Base-by-base conservation (phyloP, 2,888 invertebrate genomes). In the Meandrusa payeni region DNA sequence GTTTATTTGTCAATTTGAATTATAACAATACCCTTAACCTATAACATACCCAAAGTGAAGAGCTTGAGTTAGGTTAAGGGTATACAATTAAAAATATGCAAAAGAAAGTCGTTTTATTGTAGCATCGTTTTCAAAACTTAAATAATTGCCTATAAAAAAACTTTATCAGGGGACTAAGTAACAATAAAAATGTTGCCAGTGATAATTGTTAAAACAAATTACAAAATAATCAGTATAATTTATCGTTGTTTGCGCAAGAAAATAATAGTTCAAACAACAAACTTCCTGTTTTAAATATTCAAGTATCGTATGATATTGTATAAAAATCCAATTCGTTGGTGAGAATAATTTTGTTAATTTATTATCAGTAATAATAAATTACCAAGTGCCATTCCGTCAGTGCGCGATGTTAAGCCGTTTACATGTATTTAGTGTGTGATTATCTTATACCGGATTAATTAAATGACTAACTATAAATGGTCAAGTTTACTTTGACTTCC, bases 321-420 rank as follows among this genome's bases (percentile, higher is more conserved):
- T 39, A 44, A 44, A 44, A 39, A 22, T 39, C 11, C 44, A 44
- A 44, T 44, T 39, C 5, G 1, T 22, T 39, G 44, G 44, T 44
- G 44, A 39, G 39, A 44, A 44, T 44, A 34, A 44, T 39, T 44
- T 34, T 44, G 44, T 44, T 39, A 33, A 33, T 17, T 44, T 39
- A 27, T 44, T 39, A 44, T 33, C 44, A 19, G 17, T n/a, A 13
- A 22, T 39, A 23, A 33, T 39, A 44, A 33, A 44, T 44, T 31
- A 27, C 12, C 5, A 32, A 19, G 5, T 9, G 23, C 12, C 19
- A 41, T 32, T 32, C 13, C 3, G 11, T 15, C n/a, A 7, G 43
- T 12, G 34, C 5, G 22, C 9, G 26, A 44, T 28, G 27, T 44
- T 33, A 22, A 34, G 22, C 19, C 33, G 27, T 44, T 44, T 9